Evolutionary conservation across 2,113 vertebrate species (phyloP), one percentile per base, ranked within the genome.

Genomic region (Perognathus longimembris): DNA sequence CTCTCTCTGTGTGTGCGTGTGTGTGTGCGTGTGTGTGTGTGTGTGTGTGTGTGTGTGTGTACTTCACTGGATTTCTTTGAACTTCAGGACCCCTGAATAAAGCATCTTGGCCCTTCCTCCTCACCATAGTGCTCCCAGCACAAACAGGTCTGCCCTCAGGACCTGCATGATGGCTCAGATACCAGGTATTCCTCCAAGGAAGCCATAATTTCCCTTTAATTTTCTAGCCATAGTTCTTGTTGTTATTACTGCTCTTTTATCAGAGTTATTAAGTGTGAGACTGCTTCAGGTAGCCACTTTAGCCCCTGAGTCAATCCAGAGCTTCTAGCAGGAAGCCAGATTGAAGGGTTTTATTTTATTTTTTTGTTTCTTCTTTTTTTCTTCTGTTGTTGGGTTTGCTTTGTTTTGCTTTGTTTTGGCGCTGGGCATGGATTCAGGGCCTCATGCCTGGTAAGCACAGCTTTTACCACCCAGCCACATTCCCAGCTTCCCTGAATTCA

Each of bases 161-260:
- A 54, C 21, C 9, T 32, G 7, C 24, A n/a, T 30, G 70, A 36
- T 4, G 21, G 36, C 61, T 86, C 61, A 80, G 59, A 30, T 12
- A 26, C 45, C 74, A 26, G 40, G 40, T 9, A 32, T 34, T 88
- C 61, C 78, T 91, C 83, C 20, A 8, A 78, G 84, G 36, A 17
- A 88, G 42, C 34, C n/a, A 20, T 67, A n/a, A 34, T 84, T 82
- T 73, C 36, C 71, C 75, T 6, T 81, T 82, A 54, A 59, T 38
- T 92, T 96, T 80, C 45, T 32, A 82, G 38, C 54, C 38, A 21
- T 28, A 75, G 50, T 50, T 22, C 61, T 85, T 88, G 34, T 70
- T 89, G 54, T 71, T 82, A 89, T 73, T 38, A 12, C 10, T 21
- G 59, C 57, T 85, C 67, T 79, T 95, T 96, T 85, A 76, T 88